Percentiles rank a stretch among this genome's conserved stretches.
Evolutionary conservation across 2,797 vertebrate genomes (phyloP).

Genomic region (Hipposideros larvatus): DNA sequence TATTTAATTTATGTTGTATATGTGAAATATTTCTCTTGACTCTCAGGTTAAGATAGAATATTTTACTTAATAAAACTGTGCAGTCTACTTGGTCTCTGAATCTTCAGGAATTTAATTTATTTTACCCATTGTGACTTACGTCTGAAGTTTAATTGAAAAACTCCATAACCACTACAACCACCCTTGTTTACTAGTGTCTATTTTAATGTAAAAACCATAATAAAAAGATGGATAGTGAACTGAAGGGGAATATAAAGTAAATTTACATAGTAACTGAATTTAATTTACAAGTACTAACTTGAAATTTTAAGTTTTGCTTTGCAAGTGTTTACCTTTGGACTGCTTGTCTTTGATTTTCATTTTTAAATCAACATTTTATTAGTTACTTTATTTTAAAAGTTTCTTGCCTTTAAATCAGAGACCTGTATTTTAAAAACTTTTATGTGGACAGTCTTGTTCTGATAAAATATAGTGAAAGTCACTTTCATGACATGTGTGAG

Average conservation of each 20-base stretch:
- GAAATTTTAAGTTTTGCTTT: conserved; percentile 3
- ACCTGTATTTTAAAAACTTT: conserved; percentile 1
- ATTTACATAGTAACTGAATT: conserved; percentile 1
- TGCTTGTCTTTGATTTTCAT: conserved; percentile 26
- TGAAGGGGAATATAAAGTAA: not conserved
- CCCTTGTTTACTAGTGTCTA: not conserved
- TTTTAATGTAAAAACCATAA: conserved; percentile 47
- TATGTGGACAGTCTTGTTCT: not conserved
- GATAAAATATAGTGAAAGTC: not conserved
- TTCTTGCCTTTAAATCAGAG: conserved; percentile 24
- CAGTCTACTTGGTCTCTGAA: not conserved
- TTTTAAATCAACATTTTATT: conserved; percentile 18
- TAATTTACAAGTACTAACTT: conserved; percentile 34
- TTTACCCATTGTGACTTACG: not conserved
- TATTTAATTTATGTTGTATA: conserved; percentile 21
- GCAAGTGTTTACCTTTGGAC: not conserved
- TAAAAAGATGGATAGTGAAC: not conserved
- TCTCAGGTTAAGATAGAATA: conserved; percentile 41
- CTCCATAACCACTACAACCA: not conserved
- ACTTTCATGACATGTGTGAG: not conserved
- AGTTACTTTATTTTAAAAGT: conserved; percentile 14
- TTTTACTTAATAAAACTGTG: conserved; percentile 46
- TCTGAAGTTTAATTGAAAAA: conserved; percentile 51
- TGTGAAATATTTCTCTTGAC: not conserved
- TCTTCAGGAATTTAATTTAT: not conserved